Conservation (phyloP, 2,113 vertebrate species). For the Rhodinocichla rosea region DNA sequence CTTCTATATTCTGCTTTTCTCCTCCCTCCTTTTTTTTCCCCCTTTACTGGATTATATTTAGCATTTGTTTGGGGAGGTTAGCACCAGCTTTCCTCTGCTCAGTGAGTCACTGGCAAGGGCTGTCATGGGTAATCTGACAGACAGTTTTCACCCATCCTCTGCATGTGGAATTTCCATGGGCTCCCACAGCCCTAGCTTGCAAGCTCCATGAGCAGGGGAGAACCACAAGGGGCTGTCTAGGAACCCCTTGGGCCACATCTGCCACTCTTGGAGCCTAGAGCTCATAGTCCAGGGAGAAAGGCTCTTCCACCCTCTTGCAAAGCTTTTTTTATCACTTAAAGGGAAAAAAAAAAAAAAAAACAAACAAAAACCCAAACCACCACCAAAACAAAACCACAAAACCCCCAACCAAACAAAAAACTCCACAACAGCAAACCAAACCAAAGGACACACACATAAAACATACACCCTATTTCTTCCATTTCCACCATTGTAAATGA, state of each 20-base stretch:
- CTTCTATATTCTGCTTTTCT: slow-evolving; percentile 37
- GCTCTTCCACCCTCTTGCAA: background rate
- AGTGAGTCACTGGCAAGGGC: slow-evolving; percentile 26
- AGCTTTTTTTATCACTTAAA: background rate
- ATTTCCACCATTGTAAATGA: background rate
- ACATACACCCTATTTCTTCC: background rate
- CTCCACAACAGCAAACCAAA: background rate
- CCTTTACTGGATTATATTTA: slow-evolving; percentile 23
- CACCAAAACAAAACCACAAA: background rate
- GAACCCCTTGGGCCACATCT: background rate
- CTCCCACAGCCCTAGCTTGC: background rate
- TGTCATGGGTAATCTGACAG: slow-evolving; percentile 21
- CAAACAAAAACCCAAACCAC: fast-evolving
- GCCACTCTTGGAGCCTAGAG: background rate
- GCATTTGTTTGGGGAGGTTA: slow-evolving; percentile 19
- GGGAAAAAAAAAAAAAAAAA: background rate
- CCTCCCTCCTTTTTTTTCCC: background rate
- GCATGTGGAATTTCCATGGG: background rate
- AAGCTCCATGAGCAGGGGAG: background rate
- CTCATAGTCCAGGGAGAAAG: background rate
- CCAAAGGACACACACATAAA: background rate
- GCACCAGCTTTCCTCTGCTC: slow-evolving; percentile 10
- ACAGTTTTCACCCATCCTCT: slow-evolving; percentile 10
- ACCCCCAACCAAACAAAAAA: background rate
- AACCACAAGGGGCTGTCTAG: background rate